These are phyloP conservation scores for Papilio glaucus DNA, from an alignment of 1,140 invertebrate genomes.

Conservation along the genomic window DNA sequence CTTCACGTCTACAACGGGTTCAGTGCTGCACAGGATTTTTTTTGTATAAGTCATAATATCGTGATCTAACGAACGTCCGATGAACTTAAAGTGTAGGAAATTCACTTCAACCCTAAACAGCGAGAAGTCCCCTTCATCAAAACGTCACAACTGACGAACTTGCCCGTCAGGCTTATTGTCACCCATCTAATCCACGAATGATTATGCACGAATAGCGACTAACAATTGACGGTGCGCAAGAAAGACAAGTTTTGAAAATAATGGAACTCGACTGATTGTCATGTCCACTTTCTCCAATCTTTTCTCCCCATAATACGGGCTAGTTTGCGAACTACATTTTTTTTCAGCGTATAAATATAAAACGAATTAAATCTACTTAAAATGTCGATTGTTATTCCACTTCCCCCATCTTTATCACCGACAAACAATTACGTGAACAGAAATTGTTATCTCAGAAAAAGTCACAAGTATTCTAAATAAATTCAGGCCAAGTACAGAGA, in stretches of 20 bases:
- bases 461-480: slow-evolving; percentile 10
- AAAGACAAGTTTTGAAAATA: slow-evolving; percentile 76
- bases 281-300: slow-evolving; percentile 69
- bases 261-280: slow-evolving; percentile 64
- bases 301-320: slow-evolving; percentile 56
- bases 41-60: slow-evolving; percentile 29
- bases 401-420: slow-evolving; percentile 38
- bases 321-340: slow-evolving; percentile 57
- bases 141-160: slow-evolving; percentile 73
- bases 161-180: slow-evolving; percentile 64
- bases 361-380: slow-evolving; percentile 54
- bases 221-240: slow-evolving; percentile 65
- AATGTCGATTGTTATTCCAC: slow-evolving; percentile 49
- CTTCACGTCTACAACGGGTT: background rate
- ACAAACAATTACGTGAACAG: slow-evolving; percentile 24
- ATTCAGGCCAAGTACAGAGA: background rate
- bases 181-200: slow-evolving; percentile 68
- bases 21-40: background rate
- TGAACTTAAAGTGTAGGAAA: slow-evolving; percentile 44
- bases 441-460: slow-evolving; percentile 24
- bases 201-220: slow-evolving; percentile 70
- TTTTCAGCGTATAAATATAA: slow-evolving; percentile 59
- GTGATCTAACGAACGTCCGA: slow-evolving; percentile 37
- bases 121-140: slow-evolving; percentile 61
- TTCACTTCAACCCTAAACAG: slow-evolving; percentile 51